Evolutionary conservation across 2,797 vertebrate genomes (phyloP).

Genomic region (Trematomus bernacchii): DNA sequence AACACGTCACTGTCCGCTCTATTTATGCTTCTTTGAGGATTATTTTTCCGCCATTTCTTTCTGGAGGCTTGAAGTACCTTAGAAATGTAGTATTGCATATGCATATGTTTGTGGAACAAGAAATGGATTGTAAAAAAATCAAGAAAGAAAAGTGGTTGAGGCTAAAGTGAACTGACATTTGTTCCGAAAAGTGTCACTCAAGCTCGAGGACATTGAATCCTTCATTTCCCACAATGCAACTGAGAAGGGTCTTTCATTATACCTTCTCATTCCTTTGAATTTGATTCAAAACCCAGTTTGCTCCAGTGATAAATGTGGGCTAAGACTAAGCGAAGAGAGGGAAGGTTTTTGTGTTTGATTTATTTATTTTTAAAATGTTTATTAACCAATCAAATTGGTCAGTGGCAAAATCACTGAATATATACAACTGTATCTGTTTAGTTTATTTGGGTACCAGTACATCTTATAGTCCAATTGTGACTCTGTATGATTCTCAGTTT

Average conservation of each 20-base stretch:
- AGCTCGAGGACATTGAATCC: neutral
- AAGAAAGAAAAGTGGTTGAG: neutral
- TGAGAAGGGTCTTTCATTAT: neutral
- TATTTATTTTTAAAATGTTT: too few relatives aligned
- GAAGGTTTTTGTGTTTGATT: too few relatives aligned
- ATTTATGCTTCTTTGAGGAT: slow-evolving; percentile 17
- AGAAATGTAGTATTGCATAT: neutral
- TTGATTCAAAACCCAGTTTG: neutral
- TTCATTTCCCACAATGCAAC: slow-evolving; percentile 3
- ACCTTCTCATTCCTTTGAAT: neutral
- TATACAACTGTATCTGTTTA: too few relatives aligned
- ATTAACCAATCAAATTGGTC: too few relatives aligned
- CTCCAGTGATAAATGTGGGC: too few relatives aligned
- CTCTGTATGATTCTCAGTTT: too few relatives aligned
- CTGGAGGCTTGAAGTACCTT: too few relatives aligned
- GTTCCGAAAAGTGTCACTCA: neutral
- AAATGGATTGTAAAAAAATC: neutral
- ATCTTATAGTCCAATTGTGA: too few relatives aligned
- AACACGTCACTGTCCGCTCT: slow-evolving; percentile 30
- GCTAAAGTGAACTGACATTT: neutral
- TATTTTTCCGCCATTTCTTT: slow-evolving; percentile 30
- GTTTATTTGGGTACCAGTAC: too few relatives aligned
- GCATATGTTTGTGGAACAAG: neutral
- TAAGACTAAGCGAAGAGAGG: too few relatives aligned
- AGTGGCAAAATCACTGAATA: too few relatives aligned